Conservation (phyloP, 1,140 invertebrate genomes). For the Bicyclus anynana region DNA sequence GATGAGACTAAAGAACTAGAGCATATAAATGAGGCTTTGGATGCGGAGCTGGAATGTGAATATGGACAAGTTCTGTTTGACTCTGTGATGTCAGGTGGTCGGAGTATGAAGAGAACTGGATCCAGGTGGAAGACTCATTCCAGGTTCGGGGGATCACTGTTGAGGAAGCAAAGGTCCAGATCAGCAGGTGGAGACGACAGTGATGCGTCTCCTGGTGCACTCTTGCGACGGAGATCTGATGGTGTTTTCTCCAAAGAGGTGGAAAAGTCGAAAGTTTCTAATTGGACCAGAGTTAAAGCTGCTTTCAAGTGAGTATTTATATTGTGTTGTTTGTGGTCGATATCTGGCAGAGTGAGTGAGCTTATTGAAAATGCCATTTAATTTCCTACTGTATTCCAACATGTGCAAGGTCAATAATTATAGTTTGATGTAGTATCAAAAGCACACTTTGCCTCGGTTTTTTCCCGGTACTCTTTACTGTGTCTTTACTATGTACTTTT, state of each 20-base stretch:
- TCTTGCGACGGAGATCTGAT: conserved; percentile 60
- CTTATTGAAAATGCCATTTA: too few relatives aligned
- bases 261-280: conserved; percentile 81
- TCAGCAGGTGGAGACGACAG: conserved; percentile 73
- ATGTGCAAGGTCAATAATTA: too few relatives aligned
- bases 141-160: conserved; percentile 65
- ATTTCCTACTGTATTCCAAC: too few relatives aligned
- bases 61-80: conserved; percentile 80
- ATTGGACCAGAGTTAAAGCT: conserved; percentile 90
- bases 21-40: conserved; percentile 64
- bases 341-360: too few relatives aligned
- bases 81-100: conserved; percentile 67
- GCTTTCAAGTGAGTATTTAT: conserved; percentile 83
- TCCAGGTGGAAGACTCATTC: conserved; percentile 72
- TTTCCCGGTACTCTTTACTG: too few relatives aligned
- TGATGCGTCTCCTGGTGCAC: conserved; percentile 53
- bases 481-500: too few relatives aligned
- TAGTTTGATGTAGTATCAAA: too few relatives aligned
- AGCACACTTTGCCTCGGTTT: too few relatives aligned
- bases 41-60: conserved; percentile 77
- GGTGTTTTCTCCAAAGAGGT: conserved; percentile 62
- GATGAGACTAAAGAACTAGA: conserved; percentile 57
- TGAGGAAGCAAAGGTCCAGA: conserved; percentile 69
- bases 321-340: too few relatives aligned
- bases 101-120: conserved; percentile 67